Evolutionary conservation across 2,888 invertebrate species (phyloP).

Genomic region (Drosophila anomelani): DNA sequence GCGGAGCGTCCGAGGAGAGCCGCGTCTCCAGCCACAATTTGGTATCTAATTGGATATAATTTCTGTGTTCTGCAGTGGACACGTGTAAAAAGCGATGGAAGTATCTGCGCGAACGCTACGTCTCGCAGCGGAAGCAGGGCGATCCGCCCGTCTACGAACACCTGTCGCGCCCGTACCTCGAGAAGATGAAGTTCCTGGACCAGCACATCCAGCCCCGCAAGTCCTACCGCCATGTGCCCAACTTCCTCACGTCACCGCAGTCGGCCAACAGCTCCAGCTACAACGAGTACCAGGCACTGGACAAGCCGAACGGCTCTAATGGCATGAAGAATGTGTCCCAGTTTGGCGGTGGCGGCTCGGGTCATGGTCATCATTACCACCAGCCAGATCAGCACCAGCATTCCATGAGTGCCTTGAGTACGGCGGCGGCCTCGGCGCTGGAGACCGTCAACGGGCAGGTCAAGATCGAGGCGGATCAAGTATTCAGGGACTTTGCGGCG

Average conservation of each 20-base stretch:
- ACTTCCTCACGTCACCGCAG: conserved; percentile 83
- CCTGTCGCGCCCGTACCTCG: conserved; percentile 84
- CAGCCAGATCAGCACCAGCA: conserved; percentile 72
- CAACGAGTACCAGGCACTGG: conserved; percentile 82
- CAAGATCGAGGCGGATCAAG: conserved; percentile 82
- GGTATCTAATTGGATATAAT: conserved; percentile 11
- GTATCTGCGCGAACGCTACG: conserved; percentile 84
- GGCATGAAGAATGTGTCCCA: conserved; percentile 76
- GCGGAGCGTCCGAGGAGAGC: conserved; percentile 30
- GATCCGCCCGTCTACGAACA: conserved; percentile 84
- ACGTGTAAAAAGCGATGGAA: conserved; percentile 85
- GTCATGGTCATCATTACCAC: conserved; percentile 73
- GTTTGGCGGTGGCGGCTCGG: conserved; percentile 47
- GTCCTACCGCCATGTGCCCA: conserved; percentile 84
- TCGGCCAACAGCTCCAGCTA: conserved; percentile 81
- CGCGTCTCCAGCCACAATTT: background rate
- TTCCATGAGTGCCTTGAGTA: conserved; percentile 75
- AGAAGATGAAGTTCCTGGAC: conserved; percentile 85
- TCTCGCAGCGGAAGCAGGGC: conserved; percentile 84
- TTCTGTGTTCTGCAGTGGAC: conserved; percentile 74
- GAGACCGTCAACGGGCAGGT: conserved; percentile 79
- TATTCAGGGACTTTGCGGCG: conserved; percentile 83
- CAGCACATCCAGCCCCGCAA: conserved; percentile 84
- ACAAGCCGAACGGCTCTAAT: conserved; percentile 83
- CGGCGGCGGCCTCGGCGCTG: conserved; percentile 71